Percentiles rank a stretch among this genome's conserved stretches.
Evolutionary conservation across 2,797 vertebrate genomes (phyloP).

Genomic region (Nannoperca obscura): DNA sequence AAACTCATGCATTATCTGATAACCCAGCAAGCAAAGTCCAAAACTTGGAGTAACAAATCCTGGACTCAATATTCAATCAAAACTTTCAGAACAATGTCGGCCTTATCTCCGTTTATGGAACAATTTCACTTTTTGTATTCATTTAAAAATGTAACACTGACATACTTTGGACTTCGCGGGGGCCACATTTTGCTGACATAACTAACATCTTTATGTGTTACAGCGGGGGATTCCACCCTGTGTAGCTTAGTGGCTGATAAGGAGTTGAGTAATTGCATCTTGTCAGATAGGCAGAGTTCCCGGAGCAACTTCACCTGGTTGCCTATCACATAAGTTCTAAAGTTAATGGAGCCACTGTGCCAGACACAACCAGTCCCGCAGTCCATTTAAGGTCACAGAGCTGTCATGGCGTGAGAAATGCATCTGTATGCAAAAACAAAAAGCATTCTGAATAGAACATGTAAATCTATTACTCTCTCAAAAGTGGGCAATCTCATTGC

Average conservation of each 20-base stretch:
- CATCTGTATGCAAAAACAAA: neutral
- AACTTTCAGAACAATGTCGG: neutral
- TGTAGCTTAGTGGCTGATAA: conserved; percentile 48
- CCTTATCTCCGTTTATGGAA: neutral
- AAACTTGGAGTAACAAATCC: neutral
- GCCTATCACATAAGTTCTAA: conserved; percentile 16
- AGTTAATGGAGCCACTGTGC: neutral
- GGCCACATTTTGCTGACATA: conserved; percentile 22
- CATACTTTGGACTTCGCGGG: conserved; percentile 42
- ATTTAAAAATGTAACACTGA: conserved; percentile 20
- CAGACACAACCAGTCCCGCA: neutral
- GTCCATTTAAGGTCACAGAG: neutral
- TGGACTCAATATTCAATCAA: conserved; percentile 31
- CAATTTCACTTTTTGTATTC: neutral
- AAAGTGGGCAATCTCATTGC: conserved; percentile 1
- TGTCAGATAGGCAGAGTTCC: conserved; percentile 39
- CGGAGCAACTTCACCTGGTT: conserved; percentile 34
- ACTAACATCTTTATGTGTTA: neutral
- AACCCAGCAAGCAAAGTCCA: conserved; percentile 73
- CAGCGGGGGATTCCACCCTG: neutral
- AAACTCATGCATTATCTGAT: conserved; percentile 43
- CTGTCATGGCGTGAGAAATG: neutral
- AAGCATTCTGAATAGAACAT: neutral
- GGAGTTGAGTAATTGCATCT: conserved; percentile 32
- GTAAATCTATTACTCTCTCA: neutral